Conservation (phyloP, 1,140 invertebrate species). For the Camponotus pennsylvanicus region DNA sequence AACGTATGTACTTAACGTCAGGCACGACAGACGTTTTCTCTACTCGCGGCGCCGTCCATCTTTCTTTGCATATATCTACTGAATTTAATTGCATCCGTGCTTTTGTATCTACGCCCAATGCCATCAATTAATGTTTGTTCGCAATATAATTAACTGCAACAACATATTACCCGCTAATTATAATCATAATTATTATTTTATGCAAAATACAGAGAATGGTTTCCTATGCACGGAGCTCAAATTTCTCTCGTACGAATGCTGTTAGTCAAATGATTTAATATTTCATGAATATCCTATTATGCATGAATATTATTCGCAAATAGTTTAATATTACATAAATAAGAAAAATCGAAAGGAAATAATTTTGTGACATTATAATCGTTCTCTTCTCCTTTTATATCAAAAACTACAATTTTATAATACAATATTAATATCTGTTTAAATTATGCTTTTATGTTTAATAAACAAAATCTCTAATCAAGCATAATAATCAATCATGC, state of each 20-base stretch:
- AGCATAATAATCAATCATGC: constrained; percentile 54
- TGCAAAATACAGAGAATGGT: neutral
- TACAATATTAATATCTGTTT: constrained; percentile 4
- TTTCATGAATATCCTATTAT: neutral
- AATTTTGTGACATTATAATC: constrained; percentile 5
- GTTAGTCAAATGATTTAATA: neutral
- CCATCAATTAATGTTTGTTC: constrained; percentile 40
- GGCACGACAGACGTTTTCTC: constrained; percentile 28
- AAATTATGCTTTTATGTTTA: constrained; percentile 5
- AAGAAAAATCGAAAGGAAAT: neutral
- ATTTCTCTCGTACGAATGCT: constrained; percentile 25
- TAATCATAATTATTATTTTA: constrained; percentile 47
- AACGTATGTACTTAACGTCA: constrained; percentile 50
- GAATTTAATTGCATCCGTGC: constrained; percentile 30
- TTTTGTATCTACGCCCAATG: constrained; percentile 26
- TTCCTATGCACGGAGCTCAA: neutral
- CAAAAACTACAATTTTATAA: neutral
- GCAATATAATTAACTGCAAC: constrained; percentile 37
- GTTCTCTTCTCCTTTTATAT: neutral
- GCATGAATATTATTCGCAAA: neutral
- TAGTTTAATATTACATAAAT: neutral
- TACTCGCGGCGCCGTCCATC: neutral
- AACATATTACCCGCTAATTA: constrained; percentile 44
- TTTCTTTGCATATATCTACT: constrained; percentile 15
- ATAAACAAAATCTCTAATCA: constrained; percentile 40